Evolutionary conservation across 37 sponge, comb jelly and placozoan species (phyloP), one percentile per base, ranked within the genome.

Genomic region (Halisarca cf. caerulea): DNA sequence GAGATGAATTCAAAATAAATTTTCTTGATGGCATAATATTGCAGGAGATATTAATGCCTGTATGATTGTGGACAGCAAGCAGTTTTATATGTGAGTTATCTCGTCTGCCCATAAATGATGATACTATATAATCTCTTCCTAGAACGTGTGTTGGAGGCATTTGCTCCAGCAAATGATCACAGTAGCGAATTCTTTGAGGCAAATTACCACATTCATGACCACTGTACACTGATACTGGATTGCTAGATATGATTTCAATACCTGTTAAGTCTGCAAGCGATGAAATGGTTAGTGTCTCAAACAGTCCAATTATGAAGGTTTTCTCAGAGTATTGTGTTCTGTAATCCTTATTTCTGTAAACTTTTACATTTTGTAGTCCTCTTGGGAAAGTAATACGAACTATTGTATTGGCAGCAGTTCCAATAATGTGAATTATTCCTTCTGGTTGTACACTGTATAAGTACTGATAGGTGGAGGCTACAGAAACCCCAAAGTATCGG

Each of bases 161-260:
- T 58, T 89, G 90, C 58, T 89, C 90, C 9, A 89, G 43, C 27
- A 89, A 28, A 41, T 82, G 75, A 73, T 85, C 90, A 85, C 90
- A 89, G 58, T 51, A 44, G 36, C 72, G 64, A 23, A 47, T 24
- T 11, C 8, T 39, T 5, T 20, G 36, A 27, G 90, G 86, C 6
- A 85, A 74, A 44, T 61, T 69, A 40, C 75, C 86, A 85, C 90
- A 89, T 8, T 38, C 77, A 43, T 89, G 86, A 25, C 90, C 82
- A 0, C 60, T 58, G 64, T 37, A 80, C 15, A 80, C 41, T 58
- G 59, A 1, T 34, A 68, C 28, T 34, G 69, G 69, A 68, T 32
- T 3, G 33, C 1, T 7, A 34, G 69, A 28, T 17, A 34, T 68
- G 33, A 68, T 68, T 8, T 28, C 69, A 68, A 34, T 68, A 2